Evolutionary conservation across 2,888 invertebrate species (phyloP).

Genomic region (Agrochola lota): DNA sequence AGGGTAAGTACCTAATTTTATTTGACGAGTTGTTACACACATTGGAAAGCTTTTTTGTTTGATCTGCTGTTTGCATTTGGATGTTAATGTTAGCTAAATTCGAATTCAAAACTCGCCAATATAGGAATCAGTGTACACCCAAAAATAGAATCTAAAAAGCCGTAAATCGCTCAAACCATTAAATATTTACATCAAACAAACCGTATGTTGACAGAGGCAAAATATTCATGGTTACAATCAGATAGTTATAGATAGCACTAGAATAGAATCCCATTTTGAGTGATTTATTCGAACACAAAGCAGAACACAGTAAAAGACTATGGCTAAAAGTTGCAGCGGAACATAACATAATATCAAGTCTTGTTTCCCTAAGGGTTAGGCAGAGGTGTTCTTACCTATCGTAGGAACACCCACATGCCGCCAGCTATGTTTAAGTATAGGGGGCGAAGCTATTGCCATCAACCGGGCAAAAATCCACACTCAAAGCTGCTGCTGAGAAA

Average conservation of each 20-base stretch:
- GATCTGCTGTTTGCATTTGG: neutral
- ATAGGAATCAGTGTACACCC: neutral
- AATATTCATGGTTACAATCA: slow-evolving; percentile 39
- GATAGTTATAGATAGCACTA: slow-evolving; percentile 18
- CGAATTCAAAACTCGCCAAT: neutral
- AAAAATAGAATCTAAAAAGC: slow-evolving; percentile 7
- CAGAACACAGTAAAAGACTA: neutral
- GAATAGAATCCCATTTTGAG: slow-evolving; percentile 10
- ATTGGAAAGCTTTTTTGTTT: neutral
- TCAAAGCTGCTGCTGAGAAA: too few species aligned
- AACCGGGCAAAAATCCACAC: too few species aligned
- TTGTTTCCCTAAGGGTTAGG: too few species aligned
- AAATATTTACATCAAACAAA: slow-evolving; percentile 44
- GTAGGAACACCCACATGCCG: too few species aligned
- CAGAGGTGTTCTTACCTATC: too few species aligned
- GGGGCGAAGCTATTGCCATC: too few species aligned
- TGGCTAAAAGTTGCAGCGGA: neutral
- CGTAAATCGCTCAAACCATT: slow-evolving; percentile 6
- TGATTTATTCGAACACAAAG: slow-evolving; percentile 22
- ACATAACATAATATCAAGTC: neutral
- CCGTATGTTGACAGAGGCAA: slow-evolving; percentile 24
- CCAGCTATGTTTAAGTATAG: too few species aligned
- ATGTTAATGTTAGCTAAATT: neutral
- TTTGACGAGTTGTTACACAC: neutral
- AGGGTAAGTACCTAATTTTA: neutral